Conservation (phyloP, 2,113 vertebrate species). For the Etheostoma cragini region DNA sequence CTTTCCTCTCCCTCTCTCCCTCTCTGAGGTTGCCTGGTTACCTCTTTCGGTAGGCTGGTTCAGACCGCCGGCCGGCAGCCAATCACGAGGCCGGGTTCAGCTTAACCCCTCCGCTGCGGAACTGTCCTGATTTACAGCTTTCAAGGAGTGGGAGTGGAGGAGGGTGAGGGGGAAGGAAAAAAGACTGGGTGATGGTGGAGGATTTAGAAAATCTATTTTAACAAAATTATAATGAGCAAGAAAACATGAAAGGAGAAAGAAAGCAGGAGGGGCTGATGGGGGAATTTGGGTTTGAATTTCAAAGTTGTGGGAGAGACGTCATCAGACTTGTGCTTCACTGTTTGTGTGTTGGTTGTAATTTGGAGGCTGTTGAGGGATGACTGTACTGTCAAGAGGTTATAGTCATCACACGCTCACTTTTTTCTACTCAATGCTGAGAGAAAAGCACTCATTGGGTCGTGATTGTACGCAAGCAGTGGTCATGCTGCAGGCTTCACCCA, state of each 20-base stretch:
- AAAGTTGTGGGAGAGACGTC: slow-evolving; percentile 24
- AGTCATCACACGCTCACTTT: slow-evolving; percentile 19
- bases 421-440: neutral
- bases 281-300: slow-evolving; percentile 42
- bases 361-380: slow-evolving; percentile 22
- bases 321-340: neutral
- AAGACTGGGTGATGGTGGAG: slow-evolving; percentile 40
- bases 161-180: slow-evolving; percentile 1
- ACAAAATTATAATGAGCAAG: slow-evolving; percentile 42
- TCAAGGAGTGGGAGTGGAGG: slow-evolving; percentile 66
- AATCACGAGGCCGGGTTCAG: slow-evolving; percentile 76
- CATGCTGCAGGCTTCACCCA: slow-evolving; percentile 24
- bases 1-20: slow-evolving; percentile 60
- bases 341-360: slow-evolving; percentile 29
- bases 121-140: slow-evolving; percentile 84
- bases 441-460: slow-evolving; percentile 23
- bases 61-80: slow-evolving; percentile 82
- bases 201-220: slow-evolving; percentile 58
- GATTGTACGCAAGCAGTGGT: slow-evolving; percentile 11
- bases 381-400: neutral
- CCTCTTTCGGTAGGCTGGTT: slow-evolving; percentile 85
- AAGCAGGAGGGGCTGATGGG: slow-evolving; percentile 9
- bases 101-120: slow-evolving; percentile 83
- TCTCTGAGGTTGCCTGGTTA: slow-evolving; percentile 89
- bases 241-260: slow-evolving; percentile 49